Base-by-base conservation (phyloP, 2,113 vertebrate species). In the Origma solitaria region DNA sequence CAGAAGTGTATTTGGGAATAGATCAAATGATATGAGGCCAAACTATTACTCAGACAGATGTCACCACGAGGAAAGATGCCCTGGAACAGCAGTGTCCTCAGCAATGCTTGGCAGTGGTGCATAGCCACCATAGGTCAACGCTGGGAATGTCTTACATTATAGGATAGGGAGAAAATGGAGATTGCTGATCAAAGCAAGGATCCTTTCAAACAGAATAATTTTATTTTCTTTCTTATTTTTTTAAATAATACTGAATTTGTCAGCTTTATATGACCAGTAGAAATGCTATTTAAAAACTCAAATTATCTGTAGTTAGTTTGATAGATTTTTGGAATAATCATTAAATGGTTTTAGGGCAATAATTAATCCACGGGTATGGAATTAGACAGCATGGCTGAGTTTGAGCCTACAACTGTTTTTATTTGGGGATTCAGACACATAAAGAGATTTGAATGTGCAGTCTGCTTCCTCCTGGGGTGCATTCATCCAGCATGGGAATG, bases 401-500 rank as follows among this genome's bases (percentile, higher is more conserved):
- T 62, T 78, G 47, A 92, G 50, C 40, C 68, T 82, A 62, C 75
- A 75, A 56, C 88, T 92, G 64, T 66, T 93, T 97, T 96, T 83
- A 49, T 95, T 86, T 83, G 84, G 35, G 25, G 28, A 86, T 88
- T 80, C 86, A 91, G 47, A 27, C 54, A 82, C 24, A 53, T 90
- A 70, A 95, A 90, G 35, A 91, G 33, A 53, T 60, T 58, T 72
- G 53, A 64, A 71, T 83, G 53, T 50, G 69, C 53, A 78, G 37
- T 21, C 23, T 89, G 60, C 31, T 92, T 88, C 38, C 76, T 95
- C 51, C 68, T 58, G 66, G 51, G 35, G 91, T 82, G n/a, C 37
- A 95, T 94, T 89, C 85, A 93, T 94, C 56, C 60, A 65, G 53
- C 88, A 60, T 86, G 70, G 87, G 88, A 94, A 95, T 7, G 38